Evolutionary conservation across 2,797 vertebrate genomes (phyloP), one percentile per base, ranked within the genome.

Genomic region (Enteromius anoplus): DNA sequence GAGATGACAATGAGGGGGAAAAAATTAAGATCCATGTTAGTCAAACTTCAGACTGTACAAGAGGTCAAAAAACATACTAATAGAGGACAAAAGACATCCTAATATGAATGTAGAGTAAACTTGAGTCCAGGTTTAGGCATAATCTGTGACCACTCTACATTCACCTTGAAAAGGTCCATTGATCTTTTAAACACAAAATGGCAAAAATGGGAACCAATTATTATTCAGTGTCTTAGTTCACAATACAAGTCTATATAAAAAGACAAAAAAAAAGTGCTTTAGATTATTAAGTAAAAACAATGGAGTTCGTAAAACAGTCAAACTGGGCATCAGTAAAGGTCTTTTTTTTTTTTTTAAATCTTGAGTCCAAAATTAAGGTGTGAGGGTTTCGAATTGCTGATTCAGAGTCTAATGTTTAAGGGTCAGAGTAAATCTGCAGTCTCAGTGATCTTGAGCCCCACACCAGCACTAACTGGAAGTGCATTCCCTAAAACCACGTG

Each of bases 251-350:
- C 87, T 89, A 92, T 92, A 82, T 60, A 73, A 81, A 84, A 83
- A 19, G 8, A 68, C 73, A 40, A 34, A 71, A 42, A 71, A 42
- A 83, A 85, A 94, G 94, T 95, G 94, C 94, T 94, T 94, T 90
- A 93, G 90, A 92, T 88, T 93, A 92, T 88, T 92, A 91, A 90
- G 91, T 91, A 90, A 90, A 92, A 91, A 92, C 60, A 89, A 91
- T 68, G 40, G 89, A 78, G 90, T 89, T 72, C 85, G 79, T 70
- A 81, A 92, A 92, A 92, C 93, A 94, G 92, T 93, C 93, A 93
- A 91, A 89, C 87, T 91, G 72, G 55, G 65, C 81, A 49, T 70
- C 65, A 79, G 9, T 37, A 29, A 58, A 83, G 45, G 26, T 78
- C 72, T 83, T 53, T 68, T 53, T 68, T 5, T 32, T 21, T 21